Conservation (phyloP, 2,888 invertebrate genomes). For the Calameuta pallipes region DNA sequence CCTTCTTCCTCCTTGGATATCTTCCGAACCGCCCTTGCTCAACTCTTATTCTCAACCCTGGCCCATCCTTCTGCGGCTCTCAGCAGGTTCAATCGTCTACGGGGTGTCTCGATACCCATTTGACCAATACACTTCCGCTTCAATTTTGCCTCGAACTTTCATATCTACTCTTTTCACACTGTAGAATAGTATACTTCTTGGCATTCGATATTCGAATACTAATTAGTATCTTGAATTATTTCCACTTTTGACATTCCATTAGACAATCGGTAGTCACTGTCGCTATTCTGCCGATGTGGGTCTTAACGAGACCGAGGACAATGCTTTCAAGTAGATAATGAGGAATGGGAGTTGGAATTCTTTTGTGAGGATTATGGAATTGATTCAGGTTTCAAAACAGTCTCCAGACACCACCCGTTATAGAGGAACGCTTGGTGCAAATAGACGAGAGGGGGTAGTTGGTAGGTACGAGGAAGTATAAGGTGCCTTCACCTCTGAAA, state of each 20-base stretch:
- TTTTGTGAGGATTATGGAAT: background rate
- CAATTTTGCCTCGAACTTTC: background rate
- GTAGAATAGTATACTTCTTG: background rate
- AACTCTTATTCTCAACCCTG: conserved; percentile 14
- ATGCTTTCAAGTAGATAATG: background rate
- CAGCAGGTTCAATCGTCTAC: conserved; percentile 21
- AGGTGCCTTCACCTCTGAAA: conserved; percentile 55
- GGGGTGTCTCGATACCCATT: conserved; percentile 18
- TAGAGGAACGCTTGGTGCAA: conserved; percentile 34
- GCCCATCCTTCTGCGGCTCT: conserved; percentile 6
- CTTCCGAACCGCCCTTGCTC: conserved; percentile 2
- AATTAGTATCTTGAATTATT: background rate
- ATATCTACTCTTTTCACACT: background rate
- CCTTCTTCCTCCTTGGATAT: background rate
- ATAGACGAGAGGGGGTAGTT: conserved; percentile 37
- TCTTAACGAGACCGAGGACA: background rate
- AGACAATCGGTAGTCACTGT: background rate
- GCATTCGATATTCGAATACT: background rate
- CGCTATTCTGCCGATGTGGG: background rate
- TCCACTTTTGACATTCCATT: background rate
- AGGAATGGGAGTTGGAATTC: background rate
- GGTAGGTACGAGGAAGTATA: conserved; percentile 38
- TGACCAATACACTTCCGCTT: background rate
- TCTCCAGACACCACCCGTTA: conserved; percentile 41
- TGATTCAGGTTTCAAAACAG: background rate